Percentiles rank a stretch among this genome's conserved stretches.
Evolutionary conservation across 1,140 invertebrate species (phyloP).

Genomic region (Calephelis nemesis): DNA sequence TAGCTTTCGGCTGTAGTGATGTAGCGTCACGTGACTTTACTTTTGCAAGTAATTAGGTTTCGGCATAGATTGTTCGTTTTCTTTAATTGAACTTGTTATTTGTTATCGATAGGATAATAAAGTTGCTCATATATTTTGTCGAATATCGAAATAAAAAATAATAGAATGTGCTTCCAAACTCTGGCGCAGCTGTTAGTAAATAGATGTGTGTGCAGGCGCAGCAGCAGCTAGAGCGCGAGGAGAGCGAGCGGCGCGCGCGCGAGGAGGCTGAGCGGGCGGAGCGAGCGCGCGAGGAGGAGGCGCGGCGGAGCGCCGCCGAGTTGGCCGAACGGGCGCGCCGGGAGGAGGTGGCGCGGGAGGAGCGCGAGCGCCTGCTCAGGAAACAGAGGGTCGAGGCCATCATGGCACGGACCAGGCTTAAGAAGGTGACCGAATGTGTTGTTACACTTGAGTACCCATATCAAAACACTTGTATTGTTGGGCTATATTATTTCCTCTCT

Average conservation of each 20-base stretch:
- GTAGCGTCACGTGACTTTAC: no score
- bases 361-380: constrained; percentile 52
- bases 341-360: constrained; percentile 58
- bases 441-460: no score
- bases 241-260: constrained; percentile 84
- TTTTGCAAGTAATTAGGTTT: no score
- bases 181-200: background rate
- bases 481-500: no score
- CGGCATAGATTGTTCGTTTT: no score
- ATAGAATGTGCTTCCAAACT: no score
- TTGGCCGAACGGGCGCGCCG: constrained; percentile 42
- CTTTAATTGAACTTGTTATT: no score
- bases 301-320: constrained; percentile 39
- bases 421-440: constrained; percentile 42
- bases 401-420: constrained; percentile 61
- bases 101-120: no score
- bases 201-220: constrained; percentile 68
- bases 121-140: no score
- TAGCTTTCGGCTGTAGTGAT: no score
- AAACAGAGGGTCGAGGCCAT: constrained; percentile 67
- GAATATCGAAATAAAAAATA: no score
- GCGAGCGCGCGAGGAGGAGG: constrained; percentile 55
- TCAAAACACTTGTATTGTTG: no score
- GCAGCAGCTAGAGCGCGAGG: constrained; percentile 85
- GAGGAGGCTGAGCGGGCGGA: constrained; percentile 51